These are phyloP conservation scores for Cochlearius cochlearius DNA, from an alignment of 2,113 vertebrate species.

Conservation along the genomic window DNA sequence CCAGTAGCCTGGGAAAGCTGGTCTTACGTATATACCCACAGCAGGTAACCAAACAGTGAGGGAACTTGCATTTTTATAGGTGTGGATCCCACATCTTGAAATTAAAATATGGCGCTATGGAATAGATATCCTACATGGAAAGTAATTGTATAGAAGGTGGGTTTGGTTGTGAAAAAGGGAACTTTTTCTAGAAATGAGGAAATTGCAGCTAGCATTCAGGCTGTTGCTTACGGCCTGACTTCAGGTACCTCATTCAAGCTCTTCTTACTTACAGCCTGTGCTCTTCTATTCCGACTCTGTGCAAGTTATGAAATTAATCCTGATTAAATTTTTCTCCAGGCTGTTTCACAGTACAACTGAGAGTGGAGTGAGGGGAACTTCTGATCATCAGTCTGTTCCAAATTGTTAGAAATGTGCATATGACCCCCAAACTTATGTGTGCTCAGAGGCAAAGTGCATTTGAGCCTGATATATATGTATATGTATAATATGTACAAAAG, in stretches of 20 bases:
- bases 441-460: not conserved
- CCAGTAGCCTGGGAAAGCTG: not conserved
- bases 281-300: not conserved
- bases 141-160: not conserved
- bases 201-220: not conserved
- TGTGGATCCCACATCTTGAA: not conserved
- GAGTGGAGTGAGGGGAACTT: not conserved
- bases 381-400: not conserved
- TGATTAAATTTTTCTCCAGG: not conserved
- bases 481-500: not conserved
- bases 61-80: not conserved
- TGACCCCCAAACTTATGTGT: not conserved
- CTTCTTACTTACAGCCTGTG: not conserved
- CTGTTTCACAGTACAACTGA: not conserved
- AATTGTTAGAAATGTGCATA: not conserved
- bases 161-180: not conserved
- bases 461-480: not conserved
- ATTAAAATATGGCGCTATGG: not conserved
- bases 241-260: not conserved
- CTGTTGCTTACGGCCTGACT: not conserved
- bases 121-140: not conserved
- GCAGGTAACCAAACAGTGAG: not conserved
- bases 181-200: not conserved
- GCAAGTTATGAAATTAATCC: not conserved
- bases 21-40: not conserved